Conservation (phyloP, 2,113 vertebrate genomes). For the Xenopus borealis region DNA sequence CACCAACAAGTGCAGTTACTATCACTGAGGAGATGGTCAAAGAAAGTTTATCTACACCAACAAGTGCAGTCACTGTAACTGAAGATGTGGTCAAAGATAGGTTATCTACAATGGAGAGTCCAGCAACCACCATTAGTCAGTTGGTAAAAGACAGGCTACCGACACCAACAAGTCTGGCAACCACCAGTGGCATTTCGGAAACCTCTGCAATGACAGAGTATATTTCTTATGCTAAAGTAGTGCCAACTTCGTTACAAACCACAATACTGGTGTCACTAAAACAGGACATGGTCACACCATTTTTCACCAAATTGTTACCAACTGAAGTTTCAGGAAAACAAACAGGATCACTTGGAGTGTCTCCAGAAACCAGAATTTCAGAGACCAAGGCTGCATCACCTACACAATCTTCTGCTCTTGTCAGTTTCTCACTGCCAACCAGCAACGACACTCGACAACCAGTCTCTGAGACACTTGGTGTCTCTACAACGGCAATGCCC, state of each 20-base stretch:
- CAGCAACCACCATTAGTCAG: too few relatives aligned
- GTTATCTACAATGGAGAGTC: too few relatives aligned
- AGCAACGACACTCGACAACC: slow-evolving; percentile 34
- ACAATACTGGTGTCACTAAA: slow-evolving; percentile 35
- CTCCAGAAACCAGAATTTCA: slow-evolving; percentile 32
- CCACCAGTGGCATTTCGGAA: slow-evolving; percentile 51
- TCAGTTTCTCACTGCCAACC: slow-evolving; percentile 9
- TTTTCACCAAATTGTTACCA: slow-evolving; percentile 33
- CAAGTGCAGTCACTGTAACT: too few relatives aligned
- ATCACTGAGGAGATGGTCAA: too few relatives aligned
- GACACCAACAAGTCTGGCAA: too few relatives aligned
- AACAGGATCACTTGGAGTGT: slow-evolving; percentile 34
- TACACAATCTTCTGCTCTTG: slow-evolving; percentile 2
- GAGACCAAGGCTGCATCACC: not conserved
- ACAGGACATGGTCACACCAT: slow-evolving; percentile 15
- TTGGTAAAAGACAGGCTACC: too few relatives aligned
- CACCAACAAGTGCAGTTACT: too few relatives aligned
- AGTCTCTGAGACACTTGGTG: slow-evolving; percentile 18
- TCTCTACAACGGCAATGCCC: slow-evolving; percentile 34
- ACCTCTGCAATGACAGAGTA: slow-evolving; percentile 48
- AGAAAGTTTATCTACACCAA: too few relatives aligned
- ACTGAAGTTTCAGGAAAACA: slow-evolving; percentile 20
- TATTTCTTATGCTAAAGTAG: slow-evolving; percentile 9
- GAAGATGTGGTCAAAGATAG: too few relatives aligned
- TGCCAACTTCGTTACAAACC: slow-evolving; percentile 31